phyloP scores from a whole-genome alignment of 2,113 vertebrate species.

The Garra rufa region DNA sequence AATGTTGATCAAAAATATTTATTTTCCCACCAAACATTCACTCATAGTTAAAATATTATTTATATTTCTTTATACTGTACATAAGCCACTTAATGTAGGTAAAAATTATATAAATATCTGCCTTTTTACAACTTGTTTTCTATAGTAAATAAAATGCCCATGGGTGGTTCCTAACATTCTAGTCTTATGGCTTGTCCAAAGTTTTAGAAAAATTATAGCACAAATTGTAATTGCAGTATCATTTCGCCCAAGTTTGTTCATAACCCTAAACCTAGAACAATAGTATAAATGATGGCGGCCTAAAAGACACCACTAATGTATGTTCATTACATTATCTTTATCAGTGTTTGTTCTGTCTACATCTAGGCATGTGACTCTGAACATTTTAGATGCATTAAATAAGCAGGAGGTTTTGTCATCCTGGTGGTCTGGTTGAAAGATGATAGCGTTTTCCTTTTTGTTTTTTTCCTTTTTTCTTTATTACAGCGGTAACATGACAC shows the following conservation, averaged over 20 bases:
- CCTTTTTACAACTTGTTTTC: not conserved
- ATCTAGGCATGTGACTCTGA: constrained; percentile 3
- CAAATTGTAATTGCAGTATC: not conserved
- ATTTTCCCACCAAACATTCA: not conserved
- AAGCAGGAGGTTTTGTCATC: not conserved
- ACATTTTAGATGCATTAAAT: not conserved
- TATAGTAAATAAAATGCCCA: not conserved
- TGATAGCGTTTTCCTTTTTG: constrained; percentile 14
- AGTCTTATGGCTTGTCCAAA: not conserved
- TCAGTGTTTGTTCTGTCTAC: not conserved
- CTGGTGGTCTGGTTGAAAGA: constrained; percentile 36
- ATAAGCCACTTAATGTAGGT: not conserved
- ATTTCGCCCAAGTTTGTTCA: not conserved
- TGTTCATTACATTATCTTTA: constrained; percentile 1
- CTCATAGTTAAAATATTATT: not conserved
- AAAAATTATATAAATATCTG: not conserved
- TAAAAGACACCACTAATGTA: not conserved
- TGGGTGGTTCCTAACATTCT: not conserved
- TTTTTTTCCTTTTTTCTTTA: constrained; percentile 19
- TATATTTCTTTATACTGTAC: not conserved
- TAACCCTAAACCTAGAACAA: not conserved
- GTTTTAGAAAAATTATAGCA: not conserved
- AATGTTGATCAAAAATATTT: not conserved
- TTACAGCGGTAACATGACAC: constrained; percentile 44
- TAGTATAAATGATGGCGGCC: not conserved